Conservation (phyloP, 2,888 invertebrate species). For the Stegophylla sp. region DNA sequence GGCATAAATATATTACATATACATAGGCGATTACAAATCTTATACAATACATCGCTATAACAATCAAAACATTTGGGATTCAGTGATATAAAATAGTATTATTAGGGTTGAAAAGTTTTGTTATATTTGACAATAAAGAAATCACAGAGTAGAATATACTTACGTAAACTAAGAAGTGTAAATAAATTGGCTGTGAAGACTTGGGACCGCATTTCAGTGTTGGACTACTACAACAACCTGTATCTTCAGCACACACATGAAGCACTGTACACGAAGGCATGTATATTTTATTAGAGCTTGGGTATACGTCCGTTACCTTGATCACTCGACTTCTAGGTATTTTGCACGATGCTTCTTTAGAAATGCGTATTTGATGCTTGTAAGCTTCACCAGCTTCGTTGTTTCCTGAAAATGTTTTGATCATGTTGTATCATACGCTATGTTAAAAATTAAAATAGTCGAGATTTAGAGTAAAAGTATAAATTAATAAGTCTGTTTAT, state of each 20-base stretch:
- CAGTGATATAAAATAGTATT: too few relatives aligned
- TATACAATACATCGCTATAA: too few relatives aligned
- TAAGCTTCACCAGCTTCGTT: constrained; percentile 44
- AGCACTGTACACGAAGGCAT: constrained; percentile 85
- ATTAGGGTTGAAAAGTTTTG: not conserved
- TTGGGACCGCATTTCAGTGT: constrained; percentile 80
- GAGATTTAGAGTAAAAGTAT: too few relatives aligned
- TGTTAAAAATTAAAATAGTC: too few relatives aligned
- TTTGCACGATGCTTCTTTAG: constrained; percentile 70
- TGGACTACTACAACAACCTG: constrained; percentile 82
- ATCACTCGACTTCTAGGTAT: constrained; percentile 79
- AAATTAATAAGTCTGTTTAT: too few relatives aligned
- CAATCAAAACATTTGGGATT: too few relatives aligned
- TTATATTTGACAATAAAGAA: not conserved
- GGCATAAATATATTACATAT: too few relatives aligned
- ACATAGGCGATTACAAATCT: too few relatives aligned
- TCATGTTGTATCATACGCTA: too few relatives aligned
- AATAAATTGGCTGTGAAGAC: constrained; percentile 73
- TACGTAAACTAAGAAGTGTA: constrained; percentile 76
- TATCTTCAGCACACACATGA: constrained; percentile 85
- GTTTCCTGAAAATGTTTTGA: constrained; percentile 6
- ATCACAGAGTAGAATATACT: constrained; percentile 66
- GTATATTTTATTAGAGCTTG: constrained; percentile 76
- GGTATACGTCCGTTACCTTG: constrained; percentile 75
- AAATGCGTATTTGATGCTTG: constrained; percentile 66